Conservation (phyloP, 2,113 vertebrate species). For the Thalassoma bifasciatum region DNA sequence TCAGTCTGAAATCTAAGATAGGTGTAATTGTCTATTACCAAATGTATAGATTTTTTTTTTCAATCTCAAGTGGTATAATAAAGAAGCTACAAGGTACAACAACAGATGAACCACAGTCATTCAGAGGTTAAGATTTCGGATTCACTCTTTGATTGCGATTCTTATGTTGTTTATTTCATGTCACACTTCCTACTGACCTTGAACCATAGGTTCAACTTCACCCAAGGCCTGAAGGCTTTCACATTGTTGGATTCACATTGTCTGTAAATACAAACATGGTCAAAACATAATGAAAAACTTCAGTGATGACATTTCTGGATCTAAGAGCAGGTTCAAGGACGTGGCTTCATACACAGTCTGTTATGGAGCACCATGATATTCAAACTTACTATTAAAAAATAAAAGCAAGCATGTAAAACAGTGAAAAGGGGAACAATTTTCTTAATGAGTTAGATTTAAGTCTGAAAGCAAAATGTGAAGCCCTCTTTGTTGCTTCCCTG, state of each 20-base stretch:
- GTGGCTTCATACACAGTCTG: constrained; percentile 80
- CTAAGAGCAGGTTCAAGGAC: constrained; percentile 67
- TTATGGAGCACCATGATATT: constrained; percentile 53
- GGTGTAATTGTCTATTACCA: not conserved
- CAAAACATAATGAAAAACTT: constrained; percentile 63
- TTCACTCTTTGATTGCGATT: not conserved
- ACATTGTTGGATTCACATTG: too few species aligned
- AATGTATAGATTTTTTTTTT: not conserved
- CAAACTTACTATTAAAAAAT: too few species aligned
- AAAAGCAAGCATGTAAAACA: not conserved
- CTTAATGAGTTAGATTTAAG: too few species aligned
- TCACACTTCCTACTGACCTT: constrained; percentile 79
- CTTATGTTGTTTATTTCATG: constrained; percentile 45
- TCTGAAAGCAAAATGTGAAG: not conserved
- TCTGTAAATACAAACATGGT: too few species aligned
- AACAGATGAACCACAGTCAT: too few species aligned
- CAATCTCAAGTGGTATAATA: not conserved
- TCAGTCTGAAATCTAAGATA: not conserved
- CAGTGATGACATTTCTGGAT: constrained; percentile 56
- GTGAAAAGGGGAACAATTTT: not conserved
- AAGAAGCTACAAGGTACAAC: not conserved
- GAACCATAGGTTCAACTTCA: constrained; percentile 78
- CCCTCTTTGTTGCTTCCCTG: not conserved
- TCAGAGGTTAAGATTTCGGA: too few species aligned
- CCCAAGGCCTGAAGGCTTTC: constrained; percentile 70